These are phyloP conservation scores for Sturnira hondurensis DNA, from an alignment of 2,113 vertebrate genomes.

Conservation along the genomic window DNA sequence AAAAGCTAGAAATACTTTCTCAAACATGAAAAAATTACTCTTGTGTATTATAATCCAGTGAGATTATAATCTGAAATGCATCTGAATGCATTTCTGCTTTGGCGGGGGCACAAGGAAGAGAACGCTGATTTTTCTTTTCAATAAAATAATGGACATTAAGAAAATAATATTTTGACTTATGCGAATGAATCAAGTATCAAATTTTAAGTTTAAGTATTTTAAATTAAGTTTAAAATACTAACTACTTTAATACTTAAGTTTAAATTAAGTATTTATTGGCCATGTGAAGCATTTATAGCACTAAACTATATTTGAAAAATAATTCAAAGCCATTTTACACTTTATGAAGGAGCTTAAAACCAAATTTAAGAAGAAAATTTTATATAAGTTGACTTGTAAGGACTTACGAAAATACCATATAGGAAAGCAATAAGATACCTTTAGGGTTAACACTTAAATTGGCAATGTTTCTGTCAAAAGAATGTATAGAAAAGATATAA, in stretches of 20 bases:
- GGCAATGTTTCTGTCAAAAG: neutral
- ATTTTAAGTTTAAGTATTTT: neutral
- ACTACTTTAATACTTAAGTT: too few relatives aligned
- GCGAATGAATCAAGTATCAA: neutral
- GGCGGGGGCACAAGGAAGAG: accelerated
- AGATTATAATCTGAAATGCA: neutral
- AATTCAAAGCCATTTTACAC: neutral
- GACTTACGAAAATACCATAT: neutral
- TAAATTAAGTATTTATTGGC: neutral
- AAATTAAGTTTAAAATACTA: too few relatives aligned
- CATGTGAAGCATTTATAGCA: neutral
- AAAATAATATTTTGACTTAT: neutral
- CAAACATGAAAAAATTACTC: neutral
- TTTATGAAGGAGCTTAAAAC: neutral
- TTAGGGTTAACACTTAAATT: neutral
- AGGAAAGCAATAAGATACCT: neutral
- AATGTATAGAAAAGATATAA: neutral
- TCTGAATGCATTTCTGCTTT: neutral
- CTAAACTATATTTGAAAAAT: neutral
- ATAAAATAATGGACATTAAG: neutral
- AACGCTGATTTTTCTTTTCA: neutral
- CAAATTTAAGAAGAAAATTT: neutral
- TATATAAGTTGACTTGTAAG: neutral
- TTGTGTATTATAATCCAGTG: neutral
- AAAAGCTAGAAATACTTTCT: conserved; percentile 19